Conservation (phyloP, 2,888 invertebrate species). For the Ptychoptera contaminata region DNA sequence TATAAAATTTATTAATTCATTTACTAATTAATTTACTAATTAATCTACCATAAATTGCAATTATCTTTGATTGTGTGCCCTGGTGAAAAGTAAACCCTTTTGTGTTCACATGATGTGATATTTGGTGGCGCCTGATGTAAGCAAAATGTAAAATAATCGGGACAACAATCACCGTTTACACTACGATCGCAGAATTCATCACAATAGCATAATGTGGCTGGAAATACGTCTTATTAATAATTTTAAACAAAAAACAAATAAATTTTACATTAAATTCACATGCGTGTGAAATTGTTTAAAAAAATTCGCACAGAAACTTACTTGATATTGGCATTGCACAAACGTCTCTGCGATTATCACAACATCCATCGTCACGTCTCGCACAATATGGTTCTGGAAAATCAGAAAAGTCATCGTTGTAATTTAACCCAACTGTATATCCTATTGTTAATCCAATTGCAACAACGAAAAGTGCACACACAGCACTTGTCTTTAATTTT, state of each 20-base stretch:
- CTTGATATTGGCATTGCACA: slow-evolving; percentile 68
- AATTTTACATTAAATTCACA: slow-evolving; percentile 5
- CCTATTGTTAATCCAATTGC: no score
- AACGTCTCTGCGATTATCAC: slow-evolving; percentile 56
- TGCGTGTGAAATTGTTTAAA: not conserved
- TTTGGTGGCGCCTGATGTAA: slow-evolving; percentile 28
- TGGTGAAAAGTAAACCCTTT: slow-evolving; percentile 35
- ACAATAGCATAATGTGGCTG: slow-evolving; percentile 83
- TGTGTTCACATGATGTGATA: slow-evolving; percentile 29
- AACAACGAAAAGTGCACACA: no score
- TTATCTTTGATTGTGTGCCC: slow-evolving; percentile 38
- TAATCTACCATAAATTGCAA: slow-evolving; percentile 58
- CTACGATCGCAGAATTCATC: slow-evolving; percentile 79
- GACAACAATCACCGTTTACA: slow-evolving; percentile 72
- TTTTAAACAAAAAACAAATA: slow-evolving; percentile 2
- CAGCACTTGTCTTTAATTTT: no score
- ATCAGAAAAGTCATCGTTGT: slow-evolving; percentile 12
- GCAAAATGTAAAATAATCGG: slow-evolving; percentile 72
- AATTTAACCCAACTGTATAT: no score
- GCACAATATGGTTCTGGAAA: slow-evolving; percentile 28
- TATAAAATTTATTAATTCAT: slow-evolving; percentile 2
- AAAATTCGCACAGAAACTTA: slow-evolving; percentile 26
- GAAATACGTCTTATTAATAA: slow-evolving; percentile 5
- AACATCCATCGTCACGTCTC: slow-evolving; percentile 40
- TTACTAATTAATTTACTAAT: not conserved